Evolutionary conservation across 1,140 invertebrate species (phyloP).

Genomic region (Neodiprion pinetum): DNA sequence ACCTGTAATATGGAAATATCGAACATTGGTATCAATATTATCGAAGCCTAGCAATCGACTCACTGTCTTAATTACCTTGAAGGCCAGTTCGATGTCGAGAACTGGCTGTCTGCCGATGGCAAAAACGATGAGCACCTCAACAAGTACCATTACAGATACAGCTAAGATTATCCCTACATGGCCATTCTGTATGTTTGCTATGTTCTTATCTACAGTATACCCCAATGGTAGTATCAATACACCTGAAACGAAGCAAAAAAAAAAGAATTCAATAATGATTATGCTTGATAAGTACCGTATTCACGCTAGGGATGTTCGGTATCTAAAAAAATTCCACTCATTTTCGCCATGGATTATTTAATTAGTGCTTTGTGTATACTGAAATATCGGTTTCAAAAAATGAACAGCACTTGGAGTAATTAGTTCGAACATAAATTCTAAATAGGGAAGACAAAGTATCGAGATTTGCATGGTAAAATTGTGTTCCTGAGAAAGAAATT

Average conservation of each 20-base stretch:
- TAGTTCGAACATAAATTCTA: too few species aligned
- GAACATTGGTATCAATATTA: conserved; percentile 14
- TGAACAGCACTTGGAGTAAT: too few species aligned
- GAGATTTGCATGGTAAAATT: too few species aligned
- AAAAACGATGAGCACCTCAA: conserved; percentile 51
- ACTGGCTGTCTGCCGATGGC: conserved; percentile 59
- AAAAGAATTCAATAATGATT: conserved; percentile 4
- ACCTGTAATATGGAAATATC: conserved; percentile 67
- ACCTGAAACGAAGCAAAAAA: conserved; percentile 41
- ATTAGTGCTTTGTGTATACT: too few species aligned
- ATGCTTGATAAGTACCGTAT: too few species aligned
- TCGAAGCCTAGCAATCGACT: background rate
- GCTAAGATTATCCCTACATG: conserved; percentile 43
- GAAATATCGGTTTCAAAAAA: too few species aligned
- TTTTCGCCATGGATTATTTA: too few species aligned
- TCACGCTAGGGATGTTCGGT: too few species aligned
- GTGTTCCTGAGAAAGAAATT: too few species aligned
- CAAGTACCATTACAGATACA: conserved; percentile 43
- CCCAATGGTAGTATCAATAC: conserved; percentile 44
- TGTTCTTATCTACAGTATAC: conserved; percentile 38
- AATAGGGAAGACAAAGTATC: too few species aligned
- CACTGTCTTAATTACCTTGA: conserved; percentile 52
- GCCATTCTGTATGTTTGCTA: conserved; percentile 31
- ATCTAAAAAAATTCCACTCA: too few species aligned
- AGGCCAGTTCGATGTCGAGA: conserved; percentile 52